Percentiles rank a stretch among this genome's conserved stretches.
These are phyloP conservation scores for Sphyrna mokarran DNA, from an alignment of 2,113 vertebrate genomes.

Conservation along the genomic window DNA sequence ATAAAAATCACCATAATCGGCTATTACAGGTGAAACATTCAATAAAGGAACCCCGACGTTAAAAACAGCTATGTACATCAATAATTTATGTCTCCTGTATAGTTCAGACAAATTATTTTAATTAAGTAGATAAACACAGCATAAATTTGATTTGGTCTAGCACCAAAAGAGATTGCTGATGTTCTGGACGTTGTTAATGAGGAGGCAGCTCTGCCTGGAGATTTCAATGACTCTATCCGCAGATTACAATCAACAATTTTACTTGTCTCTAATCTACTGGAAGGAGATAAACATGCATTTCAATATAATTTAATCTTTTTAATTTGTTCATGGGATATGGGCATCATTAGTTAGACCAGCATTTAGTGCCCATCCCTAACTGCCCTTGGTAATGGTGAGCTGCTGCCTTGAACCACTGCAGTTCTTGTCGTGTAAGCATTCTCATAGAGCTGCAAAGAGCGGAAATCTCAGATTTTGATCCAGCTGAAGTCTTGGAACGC, in stretches of 20 bases:
- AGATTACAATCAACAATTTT: neutral
- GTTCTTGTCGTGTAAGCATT: neutral
- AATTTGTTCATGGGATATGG: neutral
- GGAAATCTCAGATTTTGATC: neutral
- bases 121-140: neutral
- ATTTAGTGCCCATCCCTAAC: neutral
- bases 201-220: neutral
- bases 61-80: neutral
- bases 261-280: neutral
- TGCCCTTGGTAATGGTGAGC: neutral
- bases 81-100: constrained; percentile 23
- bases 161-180: neutral
- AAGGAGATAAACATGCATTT: neutral
- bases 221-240: neutral
- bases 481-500: too few species aligned
- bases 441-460: neutral
- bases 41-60: neutral
- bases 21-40: neutral
- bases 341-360: neutral
- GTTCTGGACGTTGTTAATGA: neutral
- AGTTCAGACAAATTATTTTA: constrained; percentile 31
- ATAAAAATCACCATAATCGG: neutral
- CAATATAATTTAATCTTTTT: neutral
- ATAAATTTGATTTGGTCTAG: neutral
- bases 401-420: neutral